phyloP scores from a whole-genome alignment of 2,888 invertebrate genomes.

The Frankliniella fusca region DNA sequence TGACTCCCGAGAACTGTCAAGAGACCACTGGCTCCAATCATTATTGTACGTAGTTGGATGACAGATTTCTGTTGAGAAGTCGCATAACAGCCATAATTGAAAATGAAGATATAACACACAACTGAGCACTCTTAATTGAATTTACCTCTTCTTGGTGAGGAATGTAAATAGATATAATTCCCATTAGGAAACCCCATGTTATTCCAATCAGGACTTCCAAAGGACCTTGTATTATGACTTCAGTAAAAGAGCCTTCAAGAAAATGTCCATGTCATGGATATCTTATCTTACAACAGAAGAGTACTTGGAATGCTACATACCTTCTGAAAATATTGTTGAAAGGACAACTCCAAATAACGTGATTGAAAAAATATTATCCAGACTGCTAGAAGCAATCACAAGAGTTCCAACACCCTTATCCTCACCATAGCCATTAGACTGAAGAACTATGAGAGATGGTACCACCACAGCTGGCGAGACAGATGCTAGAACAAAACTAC shows the following conservation, averaged over 20 bases:
- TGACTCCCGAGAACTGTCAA: constrained; percentile 61
- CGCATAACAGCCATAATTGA: constrained; percentile 28
- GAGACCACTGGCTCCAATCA: constrained; percentile 59
- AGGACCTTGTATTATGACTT: constrained; percentile 55
- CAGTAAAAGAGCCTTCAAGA: constrained; percentile 47
- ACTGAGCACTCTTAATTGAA: neutral
- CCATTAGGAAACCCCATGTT: constrained; percentile 57
- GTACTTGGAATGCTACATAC: constrained; percentile 45
- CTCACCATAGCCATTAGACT: constrained; percentile 61
- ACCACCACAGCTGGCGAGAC: constrained; percentile 73
- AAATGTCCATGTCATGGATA: neutral
- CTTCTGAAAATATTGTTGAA: constrained; percentile 60
- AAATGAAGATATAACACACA: constrained; percentile 27
- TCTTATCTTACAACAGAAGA: neutral
- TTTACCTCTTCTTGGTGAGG: constrained; percentile 54
- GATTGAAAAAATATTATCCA: constrained; percentile 73
- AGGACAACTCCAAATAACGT: constrained; percentile 65
- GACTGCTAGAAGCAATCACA: constrained; percentile 64
- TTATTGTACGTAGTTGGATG: constrained; percentile 39
- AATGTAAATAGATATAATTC: constrained; percentile 58
- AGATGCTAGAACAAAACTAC: constrained; percentile 59
- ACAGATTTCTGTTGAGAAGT: constrained; percentile 41
- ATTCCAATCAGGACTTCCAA: constrained; percentile 60
- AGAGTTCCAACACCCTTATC: constrained; percentile 71
- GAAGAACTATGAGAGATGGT: constrained; percentile 60